A percentile compares a stretch with the other conserved stretches of the same genome.
These are phyloP conservation scores for Ormyrus thymus DNA, from an alignment of 2,888 invertebrate genomes.

Conservation along the genomic window DNA sequence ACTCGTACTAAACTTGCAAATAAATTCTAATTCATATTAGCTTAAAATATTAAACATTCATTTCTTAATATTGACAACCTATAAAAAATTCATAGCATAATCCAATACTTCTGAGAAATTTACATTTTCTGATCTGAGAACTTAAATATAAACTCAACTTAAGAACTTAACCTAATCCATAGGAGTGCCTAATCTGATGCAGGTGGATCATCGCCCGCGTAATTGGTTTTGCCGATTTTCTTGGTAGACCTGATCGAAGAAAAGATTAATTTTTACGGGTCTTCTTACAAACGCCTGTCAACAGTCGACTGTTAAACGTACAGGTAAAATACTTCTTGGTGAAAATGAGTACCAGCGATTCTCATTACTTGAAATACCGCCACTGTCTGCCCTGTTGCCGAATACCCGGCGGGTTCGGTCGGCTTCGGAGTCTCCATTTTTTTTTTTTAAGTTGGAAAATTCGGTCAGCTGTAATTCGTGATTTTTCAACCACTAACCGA, in stretches of 20 bases:
- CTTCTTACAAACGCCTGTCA: too few species aligned
- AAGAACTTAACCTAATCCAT: too few species aligned
- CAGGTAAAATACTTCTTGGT: too few species aligned
- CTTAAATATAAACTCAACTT: too few species aligned
- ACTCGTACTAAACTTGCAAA: too few species aligned
- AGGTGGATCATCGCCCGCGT: slow-evolving; percentile 29
- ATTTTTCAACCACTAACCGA: slow-evolving; percentile 46
- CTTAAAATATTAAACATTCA: too few species aligned
- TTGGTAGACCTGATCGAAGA: neutral
- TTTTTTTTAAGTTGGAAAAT: slow-evolving; percentile 3
- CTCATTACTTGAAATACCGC: neutral
- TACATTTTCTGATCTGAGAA: too few species aligned
- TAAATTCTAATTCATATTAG: too few species aligned
- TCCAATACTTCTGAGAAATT: too few species aligned
- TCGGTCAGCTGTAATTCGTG: slow-evolving; percentile 43
- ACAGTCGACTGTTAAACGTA: too few species aligned
- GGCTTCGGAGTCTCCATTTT: neutral
- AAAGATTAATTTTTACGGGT: slow-evolving; percentile 8
- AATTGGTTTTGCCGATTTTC: slow-evolving; percentile 30
- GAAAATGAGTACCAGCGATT: neutral
- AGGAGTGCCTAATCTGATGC: neutral
- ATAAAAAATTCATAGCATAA: too few species aligned
- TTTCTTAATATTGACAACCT: too few species aligned
- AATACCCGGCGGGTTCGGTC: slow-evolving; percentile 13
- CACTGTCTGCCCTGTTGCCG: neutral